Evolutionary conservation across 2,888 invertebrate genomes (phyloP).

Genomic region (Iphiclides podalirius): DNA sequence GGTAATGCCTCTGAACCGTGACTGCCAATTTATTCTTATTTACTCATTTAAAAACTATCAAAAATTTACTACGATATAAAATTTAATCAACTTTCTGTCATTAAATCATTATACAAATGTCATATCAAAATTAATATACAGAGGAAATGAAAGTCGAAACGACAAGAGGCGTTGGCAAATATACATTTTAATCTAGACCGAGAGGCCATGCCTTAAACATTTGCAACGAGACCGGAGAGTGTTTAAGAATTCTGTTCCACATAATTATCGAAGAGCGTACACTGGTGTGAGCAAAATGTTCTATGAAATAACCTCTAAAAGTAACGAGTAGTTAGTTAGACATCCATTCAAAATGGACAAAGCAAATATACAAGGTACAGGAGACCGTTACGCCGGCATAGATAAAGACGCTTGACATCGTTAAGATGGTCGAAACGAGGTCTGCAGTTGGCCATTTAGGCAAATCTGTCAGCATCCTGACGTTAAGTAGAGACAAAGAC

Average conservation of each 20-base stretch:
- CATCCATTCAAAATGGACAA: slow-evolving; percentile 43
- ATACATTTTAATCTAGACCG: too few species aligned
- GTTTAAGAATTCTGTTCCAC: slow-evolving; percentile 9
- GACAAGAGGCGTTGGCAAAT: too few species aligned
- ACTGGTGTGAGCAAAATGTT: slow-evolving; percentile 2
- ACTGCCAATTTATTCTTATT: too few species aligned
- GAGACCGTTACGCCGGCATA: slow-evolving; percentile 66
- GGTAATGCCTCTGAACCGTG: too few species aligned
- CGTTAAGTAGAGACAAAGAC: background rate
- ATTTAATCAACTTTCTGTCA: too few species aligned
- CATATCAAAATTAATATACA: too few species aligned
- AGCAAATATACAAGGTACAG: slow-evolving; percentile 54
- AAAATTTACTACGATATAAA: too few species aligned
- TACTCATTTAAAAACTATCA: too few species aligned
- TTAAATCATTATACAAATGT: too few species aligned
- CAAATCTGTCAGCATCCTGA: slow-evolving; percentile 15
- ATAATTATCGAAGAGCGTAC: slow-evolving; percentile 2
- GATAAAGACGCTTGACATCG: slow-evolving; percentile 59
- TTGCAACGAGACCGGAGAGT: too few species aligned
- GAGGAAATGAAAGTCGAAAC: too few species aligned
- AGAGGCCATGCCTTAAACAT: too few species aligned
- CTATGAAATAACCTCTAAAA: slow-evolving; percentile 30
- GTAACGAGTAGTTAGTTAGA: slow-evolving; percentile 32
- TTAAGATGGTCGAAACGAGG: slow-evolving; percentile 44
- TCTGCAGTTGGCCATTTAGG: slow-evolving; percentile 29